These are phyloP conservation scores for Pangasius djambal DNA, from an alignment of 2,797 vertebrate genomes.

Conservation along the genomic window DNA sequence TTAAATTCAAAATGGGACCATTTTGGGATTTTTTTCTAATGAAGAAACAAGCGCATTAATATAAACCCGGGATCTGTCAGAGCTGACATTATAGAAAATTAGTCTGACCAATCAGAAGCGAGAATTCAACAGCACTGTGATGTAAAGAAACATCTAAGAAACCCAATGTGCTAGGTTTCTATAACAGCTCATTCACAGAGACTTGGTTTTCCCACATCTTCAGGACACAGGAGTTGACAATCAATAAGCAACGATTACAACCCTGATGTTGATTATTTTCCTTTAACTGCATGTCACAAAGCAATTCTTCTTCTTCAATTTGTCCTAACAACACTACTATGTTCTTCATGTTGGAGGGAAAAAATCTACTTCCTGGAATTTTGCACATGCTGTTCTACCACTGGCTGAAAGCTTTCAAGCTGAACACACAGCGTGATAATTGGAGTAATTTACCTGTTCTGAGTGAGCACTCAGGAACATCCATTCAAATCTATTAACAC, in stretches of 20 bases:
- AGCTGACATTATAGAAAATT: too few relatives aligned
- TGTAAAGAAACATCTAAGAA: neutral
- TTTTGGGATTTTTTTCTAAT: neutral
- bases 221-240: neutral
- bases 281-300: neutral
- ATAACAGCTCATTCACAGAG: neutral
- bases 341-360: neutral
- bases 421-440: constrained; percentile 25
- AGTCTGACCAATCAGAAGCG: too few relatives aligned
- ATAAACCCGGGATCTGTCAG: too few relatives aligned
- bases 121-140: too few relatives aligned
- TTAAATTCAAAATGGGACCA: neutral
- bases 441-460: constrained; percentile 31
- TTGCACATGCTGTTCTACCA: neutral
- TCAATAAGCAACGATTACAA: neutral
- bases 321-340: neutral
- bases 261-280: neutral
- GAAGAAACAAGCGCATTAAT: too few relatives aligned
- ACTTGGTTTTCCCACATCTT: neutral
- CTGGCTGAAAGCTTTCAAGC: constrained; percentile 6
- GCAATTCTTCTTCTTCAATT: neutral
- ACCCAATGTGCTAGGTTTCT: neutral
- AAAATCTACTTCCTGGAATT: neutral
- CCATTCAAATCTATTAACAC: constrained; percentile 43
- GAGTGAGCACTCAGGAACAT: constrained; percentile 18